These are phyloP conservation scores for Xiphophorus hellerii DNA, from an alignment of 2,113 vertebrate genomes.

Conservation along the genomic window DNA sequence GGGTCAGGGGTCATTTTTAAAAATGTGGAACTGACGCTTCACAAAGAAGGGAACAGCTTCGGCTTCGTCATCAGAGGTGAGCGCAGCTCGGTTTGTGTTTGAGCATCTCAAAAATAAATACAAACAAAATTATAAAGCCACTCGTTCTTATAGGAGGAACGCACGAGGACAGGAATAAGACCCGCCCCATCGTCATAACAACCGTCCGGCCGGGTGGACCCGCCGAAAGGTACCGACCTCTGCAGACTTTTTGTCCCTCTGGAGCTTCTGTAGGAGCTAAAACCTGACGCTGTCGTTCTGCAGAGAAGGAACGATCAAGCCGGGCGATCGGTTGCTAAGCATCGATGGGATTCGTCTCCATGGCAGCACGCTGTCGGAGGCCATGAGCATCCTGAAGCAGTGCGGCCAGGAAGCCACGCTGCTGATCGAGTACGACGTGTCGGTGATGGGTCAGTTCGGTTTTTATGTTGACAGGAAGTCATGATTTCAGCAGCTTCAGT, in stretches of 20 bases:
- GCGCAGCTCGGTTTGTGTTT: constrained; percentile 39
- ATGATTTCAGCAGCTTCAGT: no score
- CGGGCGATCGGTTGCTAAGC: constrained; percentile 93
- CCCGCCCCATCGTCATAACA: constrained; percentile 95
- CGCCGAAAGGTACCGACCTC: constrained; percentile 89
- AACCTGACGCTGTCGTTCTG: constrained; percentile 8
- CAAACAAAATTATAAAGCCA: neutral
- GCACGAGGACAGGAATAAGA: constrained; percentile 98
- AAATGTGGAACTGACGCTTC: constrained; percentile 95
- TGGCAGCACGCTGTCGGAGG: constrained; percentile 91
- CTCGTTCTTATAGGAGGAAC: constrained; percentile 85
- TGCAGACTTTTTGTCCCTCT: neutral
- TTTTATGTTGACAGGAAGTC: no score
- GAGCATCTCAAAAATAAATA: neutral
- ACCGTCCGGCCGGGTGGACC: constrained; percentile 94
- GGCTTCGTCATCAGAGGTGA: constrained; percentile 98
- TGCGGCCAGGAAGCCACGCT: constrained; percentile 96
- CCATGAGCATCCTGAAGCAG: constrained; percentile 97
- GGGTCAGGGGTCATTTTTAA: constrained; percentile 94
- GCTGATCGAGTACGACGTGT: constrained; percentile 95
- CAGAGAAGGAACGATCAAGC: constrained; percentile 96
- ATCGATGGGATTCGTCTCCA: constrained; percentile 96
- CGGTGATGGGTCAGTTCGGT: constrained; percentile 82
- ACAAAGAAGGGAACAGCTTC: constrained; percentile 98
- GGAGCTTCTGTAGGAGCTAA: neutral